These are phyloP conservation scores for Agrypnus murinus DNA, from an alignment of 2,888 invertebrate genomes.

Conservation along the genomic window DNA sequence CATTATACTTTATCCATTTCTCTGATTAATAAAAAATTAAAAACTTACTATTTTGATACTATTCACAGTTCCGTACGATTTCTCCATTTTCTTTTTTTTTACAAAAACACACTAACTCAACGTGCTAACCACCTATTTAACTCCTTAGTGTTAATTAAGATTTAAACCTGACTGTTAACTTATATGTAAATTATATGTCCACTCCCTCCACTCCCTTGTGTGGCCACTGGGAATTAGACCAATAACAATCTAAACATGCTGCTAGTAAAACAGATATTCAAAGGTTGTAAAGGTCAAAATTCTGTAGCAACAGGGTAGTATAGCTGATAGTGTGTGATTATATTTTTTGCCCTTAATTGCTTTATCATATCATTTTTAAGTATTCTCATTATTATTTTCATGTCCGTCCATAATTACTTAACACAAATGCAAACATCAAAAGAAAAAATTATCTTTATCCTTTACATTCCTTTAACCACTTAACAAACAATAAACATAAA, in stretches of 20 bases:
- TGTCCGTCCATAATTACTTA: background rate
- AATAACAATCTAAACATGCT: conserved; percentile 36
- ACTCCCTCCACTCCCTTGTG: conserved; percentile 18
- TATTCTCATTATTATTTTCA: too few relatives aligned
- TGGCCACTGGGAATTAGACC: conserved; percentile 31
- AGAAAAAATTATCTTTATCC: too few relatives aligned
- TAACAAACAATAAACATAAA: background rate
- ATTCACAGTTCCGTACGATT: conserved; percentile 21
- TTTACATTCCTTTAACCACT: background rate
- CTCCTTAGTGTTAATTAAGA: conserved; percentile 34
- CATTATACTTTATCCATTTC: too few relatives aligned
- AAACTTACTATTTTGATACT: conserved; percentile 18
- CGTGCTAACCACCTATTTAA: conserved; percentile 18
- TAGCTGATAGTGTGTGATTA: background rate
- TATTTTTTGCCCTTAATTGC: conserved; percentile 24
- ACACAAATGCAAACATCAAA: too few relatives aligned
- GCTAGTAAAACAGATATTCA: conserved; percentile 31
- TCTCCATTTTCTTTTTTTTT: conserved; percentile 14
- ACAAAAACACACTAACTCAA: background rate
- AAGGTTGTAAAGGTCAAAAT: conserved; percentile 41
- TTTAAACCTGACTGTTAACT: conserved; percentile 21
- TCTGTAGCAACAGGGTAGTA: conserved; percentile 22
- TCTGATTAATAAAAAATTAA: too few relatives aligned
- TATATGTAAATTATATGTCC: conserved; percentile 32
- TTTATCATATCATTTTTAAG: conserved; percentile 1